These are phyloP conservation scores for Dysdera silvatica DNA, from an alignment of 1,140 invertebrate species.

Conservation along the genomic window DNA sequence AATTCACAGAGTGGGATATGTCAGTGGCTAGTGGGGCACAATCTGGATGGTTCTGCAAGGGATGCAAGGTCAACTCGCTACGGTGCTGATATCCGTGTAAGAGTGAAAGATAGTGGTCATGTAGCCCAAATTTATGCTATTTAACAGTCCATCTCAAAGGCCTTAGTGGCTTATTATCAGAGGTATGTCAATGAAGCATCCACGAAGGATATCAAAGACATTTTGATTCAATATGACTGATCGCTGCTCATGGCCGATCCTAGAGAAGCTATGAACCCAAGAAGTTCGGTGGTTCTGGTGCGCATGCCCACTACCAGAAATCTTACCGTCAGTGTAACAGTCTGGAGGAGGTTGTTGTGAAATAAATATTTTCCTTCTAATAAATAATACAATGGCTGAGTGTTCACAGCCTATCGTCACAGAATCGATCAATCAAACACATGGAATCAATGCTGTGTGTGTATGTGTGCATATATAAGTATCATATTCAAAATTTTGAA, in stretches of 20 bases:
- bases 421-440: too few relatives aligned
- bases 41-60: too few relatives aligned
- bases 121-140: conserved; percentile 98
- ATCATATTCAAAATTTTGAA: too few relatives aligned
- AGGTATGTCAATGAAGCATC: conserved; percentile 99
- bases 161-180: conserved; percentile 96
- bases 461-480: too few relatives aligned
- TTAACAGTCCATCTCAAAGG: conserved; percentile 95
- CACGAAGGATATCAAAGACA: conserved; percentile 98
- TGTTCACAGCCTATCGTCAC: too few relatives aligned
- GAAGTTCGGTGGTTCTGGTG: conserved; percentile 99
- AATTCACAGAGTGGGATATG: too few relatives aligned
- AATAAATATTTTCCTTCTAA: too few relatives aligned
- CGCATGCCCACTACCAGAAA: conserved; percentile 98
- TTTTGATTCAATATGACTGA: conserved; percentile 93
- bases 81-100: conserved; percentile 95
- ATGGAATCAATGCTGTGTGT: too few relatives aligned
- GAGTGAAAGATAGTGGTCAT: conserved; percentile 97
- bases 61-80: too few relatives aligned
- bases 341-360: too few relatives aligned
- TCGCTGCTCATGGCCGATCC: conserved; percentile 97
- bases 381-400: too few relatives aligned
- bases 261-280: conserved; percentile 96
- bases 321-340: conserved; percentile 62
- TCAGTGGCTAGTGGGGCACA: too few relatives aligned